Conservation (phyloP, 2,113 vertebrate genomes). For the Chionis minor region DNA sequence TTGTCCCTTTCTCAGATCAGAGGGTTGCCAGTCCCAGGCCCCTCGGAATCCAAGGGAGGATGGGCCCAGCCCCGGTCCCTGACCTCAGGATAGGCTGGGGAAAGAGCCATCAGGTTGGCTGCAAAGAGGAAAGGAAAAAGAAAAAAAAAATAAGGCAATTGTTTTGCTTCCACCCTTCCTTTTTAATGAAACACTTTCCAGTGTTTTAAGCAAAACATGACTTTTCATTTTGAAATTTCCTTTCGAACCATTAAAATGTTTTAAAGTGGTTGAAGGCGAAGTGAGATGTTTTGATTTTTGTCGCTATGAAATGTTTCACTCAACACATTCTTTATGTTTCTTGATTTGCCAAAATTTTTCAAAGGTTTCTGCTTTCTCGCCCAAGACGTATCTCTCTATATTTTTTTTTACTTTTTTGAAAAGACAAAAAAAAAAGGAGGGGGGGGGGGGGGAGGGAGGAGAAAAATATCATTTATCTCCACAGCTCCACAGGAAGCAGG, state of each 20-base stretch:
- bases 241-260: conserved; percentile 32
- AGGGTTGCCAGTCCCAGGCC: background rate
- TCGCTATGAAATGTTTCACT: conserved; percentile 44
- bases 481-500: background rate
- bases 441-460: no score
- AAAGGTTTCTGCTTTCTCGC: conserved; percentile 26
- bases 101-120: background rate
- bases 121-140: background rate
- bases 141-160: background rate
- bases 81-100: background rate
- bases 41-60: accelerated
- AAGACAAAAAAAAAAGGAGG: background rate
- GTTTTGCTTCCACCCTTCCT: conserved; percentile 37
- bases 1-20: background rate
- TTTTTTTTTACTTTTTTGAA: background rate
- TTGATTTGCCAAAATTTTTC: conserved; percentile 45
- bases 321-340: background rate
- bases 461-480: background rate
- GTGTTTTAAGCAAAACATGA: conserved; percentile 57
- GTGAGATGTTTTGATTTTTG: conserved; percentile 63
- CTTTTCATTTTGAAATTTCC: conserved; percentile 44
- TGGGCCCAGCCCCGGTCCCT: no score
- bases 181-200: conserved; percentile 54
- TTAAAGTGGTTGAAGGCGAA: conserved; percentile 11
- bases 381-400: background rate